Percentiles rank a stretch among this genome's conserved stretches.
Conservation (phyloP, 2,797 vertebrate genomes). For the Pipistrellus pygmaeus region DNA sequence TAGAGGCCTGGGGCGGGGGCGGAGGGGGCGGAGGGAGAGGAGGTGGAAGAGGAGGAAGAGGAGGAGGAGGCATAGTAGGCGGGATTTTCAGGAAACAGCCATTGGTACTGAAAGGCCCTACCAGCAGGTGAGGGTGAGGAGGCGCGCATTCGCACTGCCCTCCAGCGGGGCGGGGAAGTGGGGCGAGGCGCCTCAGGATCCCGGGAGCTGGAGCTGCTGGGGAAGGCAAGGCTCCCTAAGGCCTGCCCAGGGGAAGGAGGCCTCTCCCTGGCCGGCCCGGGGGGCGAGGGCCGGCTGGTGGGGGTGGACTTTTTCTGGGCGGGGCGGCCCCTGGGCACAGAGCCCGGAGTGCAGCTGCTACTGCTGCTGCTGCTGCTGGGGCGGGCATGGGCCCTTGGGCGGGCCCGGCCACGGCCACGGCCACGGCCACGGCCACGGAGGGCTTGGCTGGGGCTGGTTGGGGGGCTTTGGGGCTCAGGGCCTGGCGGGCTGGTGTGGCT, state of each 20-base stretch:
- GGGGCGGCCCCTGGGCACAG: too few relatives aligned
- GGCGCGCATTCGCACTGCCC: conserved; percentile 71
- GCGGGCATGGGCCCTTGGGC: neutral
- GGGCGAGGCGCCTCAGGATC: too few relatives aligned
- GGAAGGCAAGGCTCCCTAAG: too few relatives aligned
- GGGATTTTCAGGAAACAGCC: neutral
- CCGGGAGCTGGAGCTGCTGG: neutral
- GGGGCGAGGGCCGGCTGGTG: too few relatives aligned
- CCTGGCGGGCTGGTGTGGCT: neutral
- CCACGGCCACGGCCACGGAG: neutral
- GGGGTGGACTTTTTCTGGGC: too few relatives aligned
- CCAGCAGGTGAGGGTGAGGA: conserved; percentile 72
- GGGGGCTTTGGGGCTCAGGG: rapidly evolving
- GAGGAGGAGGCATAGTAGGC: neutral
- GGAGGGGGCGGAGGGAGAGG: rapidly evolving
- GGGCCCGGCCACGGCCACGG: neutral
- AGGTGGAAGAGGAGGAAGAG: neutral
- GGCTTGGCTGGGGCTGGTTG: too few relatives aligned
- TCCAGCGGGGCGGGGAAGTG: neutral
- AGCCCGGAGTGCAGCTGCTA: too few relatives aligned
- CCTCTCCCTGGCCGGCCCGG: too few relatives aligned
- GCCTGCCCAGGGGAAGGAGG: too few relatives aligned
- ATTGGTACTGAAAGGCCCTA: neutral
- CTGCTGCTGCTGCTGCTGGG: too few relatives aligned
- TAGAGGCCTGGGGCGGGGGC: rapidly evolving